Evolutionary conservation across 2,113 vertebrate species (phyloP), one percentile per base, ranked within the genome.

Genomic region (Oreochromis tanganicae): DNA sequence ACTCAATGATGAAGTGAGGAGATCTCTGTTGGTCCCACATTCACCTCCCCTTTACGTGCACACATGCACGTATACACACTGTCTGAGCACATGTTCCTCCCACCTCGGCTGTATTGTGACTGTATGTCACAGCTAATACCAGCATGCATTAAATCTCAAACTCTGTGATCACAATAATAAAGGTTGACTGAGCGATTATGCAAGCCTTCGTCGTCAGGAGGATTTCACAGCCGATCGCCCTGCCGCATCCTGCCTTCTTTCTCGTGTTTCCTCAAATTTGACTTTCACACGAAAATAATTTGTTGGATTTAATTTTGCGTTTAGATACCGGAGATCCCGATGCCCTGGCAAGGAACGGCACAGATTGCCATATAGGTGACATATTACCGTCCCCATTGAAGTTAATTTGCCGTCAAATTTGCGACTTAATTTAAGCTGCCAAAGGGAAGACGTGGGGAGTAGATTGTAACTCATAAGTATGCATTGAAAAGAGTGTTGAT

Each of bases 401-500:
- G 93, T 90, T 94, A 92, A 95, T 95, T 95, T 93, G 89, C 89
- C 81, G 17, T 95, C 92, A 94, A 93, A 95, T 92, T 89, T 90
- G 90, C n/a, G 17, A 92, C 89, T 92, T 94, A 87, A 95, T 95
- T 94, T 87, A 82, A 91, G 93, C 84, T 86, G 93, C 93, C 89
- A 92, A 95, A 91, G 93, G 94, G 94, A 92, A 93, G 93, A 88
- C 81, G 54, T 87, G 87, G 88, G 91, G 93, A 94, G 92, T 93
- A 91, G 93, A 95, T 93, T 91, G 93, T 90, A 92, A 92, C 92
- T 95, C 94, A 94, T 95, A 93, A 95, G 94, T 94, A 95, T 95
- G 93, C 94, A 94, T 92, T 90, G 91, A 80, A 93, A 94, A 90
- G 92, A 91, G 86, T 88, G 93, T 95, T 95, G 93, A 95, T 95